Evolutionary conservation across 2,888 invertebrate genomes (phyloP), one percentile per base, ranked within the genome.

Genomic region (Entomobrya proxima): DNA sequence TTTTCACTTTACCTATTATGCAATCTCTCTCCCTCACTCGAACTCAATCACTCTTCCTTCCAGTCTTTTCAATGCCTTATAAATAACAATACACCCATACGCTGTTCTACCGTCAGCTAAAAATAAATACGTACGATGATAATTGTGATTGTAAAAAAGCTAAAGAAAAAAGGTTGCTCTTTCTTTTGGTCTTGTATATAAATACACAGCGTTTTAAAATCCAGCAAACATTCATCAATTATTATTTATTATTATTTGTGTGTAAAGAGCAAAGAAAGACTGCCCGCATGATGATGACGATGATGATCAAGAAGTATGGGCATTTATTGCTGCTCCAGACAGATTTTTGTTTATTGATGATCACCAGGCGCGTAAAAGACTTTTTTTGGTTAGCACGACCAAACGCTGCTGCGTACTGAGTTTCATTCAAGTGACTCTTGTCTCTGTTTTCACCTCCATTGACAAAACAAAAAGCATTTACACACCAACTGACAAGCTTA

Each of bases 381-480:
- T 50, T 21, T 32, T 52, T 52, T 50, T 30, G 3, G n/a, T 61
- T 69, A 75, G 52, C 35, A 15, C 55, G n/a, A 13, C 11, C 61
- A 52, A 32, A 21, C 40, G 27, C n/a, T 77, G 50, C 78, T 79
- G 52, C 40, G 40, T 58, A n/a, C n/a, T n/a, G n/a, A n/a, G n/a
- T 52, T 76, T 47, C 27, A 58, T 69, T 85, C 77, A 72, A 85
- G 85, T 78, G 85, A 78, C 79, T 80, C 79, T 85, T 85, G 85
- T 85, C 85, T 85, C 85, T 74, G 64, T 79, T 85, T 85, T 85
- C 85, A 85, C 79, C 79, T 85, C 75, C 79, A 74, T 74, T 74
- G 50, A 74, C 74, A 50, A 74, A 72, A n/a, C n/a, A n/a, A n/a
- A n/a, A n/a, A n/a, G n/a, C n/a, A n/a, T n/a, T n/a, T n/a, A n/a